phyloP scores from a whole-genome alignment of 2,113 vertebrate genomes.

The Ceyx margarethae region DNA sequence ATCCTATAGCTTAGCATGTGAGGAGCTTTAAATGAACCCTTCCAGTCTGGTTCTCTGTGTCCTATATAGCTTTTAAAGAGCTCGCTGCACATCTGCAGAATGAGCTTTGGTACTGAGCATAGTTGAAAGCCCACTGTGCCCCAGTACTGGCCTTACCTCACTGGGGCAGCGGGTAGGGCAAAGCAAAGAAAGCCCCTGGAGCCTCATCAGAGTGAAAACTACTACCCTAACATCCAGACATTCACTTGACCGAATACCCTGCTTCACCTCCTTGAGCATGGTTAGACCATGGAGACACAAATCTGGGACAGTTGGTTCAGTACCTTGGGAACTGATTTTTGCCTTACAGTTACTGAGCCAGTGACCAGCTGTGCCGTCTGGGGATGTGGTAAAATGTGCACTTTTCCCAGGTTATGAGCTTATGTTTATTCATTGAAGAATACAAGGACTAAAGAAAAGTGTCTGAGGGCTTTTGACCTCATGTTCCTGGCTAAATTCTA shows the following conservation, averaged over 20 bases:
- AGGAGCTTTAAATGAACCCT: constrained; percentile 5
- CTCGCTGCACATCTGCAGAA: background rate
- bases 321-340: background rate
- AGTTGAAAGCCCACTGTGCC: accelerated
- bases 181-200: background rate
- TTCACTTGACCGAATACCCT: background rate
- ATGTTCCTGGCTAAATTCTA: background rate
- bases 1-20: background rate
- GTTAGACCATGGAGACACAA: background rate
- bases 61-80: background rate
- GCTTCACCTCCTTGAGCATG: background rate
- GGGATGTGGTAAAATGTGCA: background rate
- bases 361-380: background rate
- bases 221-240: background rate
- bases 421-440: background rate
- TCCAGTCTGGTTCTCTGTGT: background rate
- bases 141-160: background rate
- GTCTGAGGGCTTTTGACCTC: background rate
- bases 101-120: background rate
- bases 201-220: background rate
- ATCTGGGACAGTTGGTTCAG: background rate
- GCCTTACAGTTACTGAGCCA: background rate
- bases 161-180: background rate
- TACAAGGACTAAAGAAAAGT: background rate
- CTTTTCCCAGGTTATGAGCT: background rate